Evolutionary conservation across 2,113 vertebrate species (phyloP).

Genomic region (Macquaria australasica): DNA sequence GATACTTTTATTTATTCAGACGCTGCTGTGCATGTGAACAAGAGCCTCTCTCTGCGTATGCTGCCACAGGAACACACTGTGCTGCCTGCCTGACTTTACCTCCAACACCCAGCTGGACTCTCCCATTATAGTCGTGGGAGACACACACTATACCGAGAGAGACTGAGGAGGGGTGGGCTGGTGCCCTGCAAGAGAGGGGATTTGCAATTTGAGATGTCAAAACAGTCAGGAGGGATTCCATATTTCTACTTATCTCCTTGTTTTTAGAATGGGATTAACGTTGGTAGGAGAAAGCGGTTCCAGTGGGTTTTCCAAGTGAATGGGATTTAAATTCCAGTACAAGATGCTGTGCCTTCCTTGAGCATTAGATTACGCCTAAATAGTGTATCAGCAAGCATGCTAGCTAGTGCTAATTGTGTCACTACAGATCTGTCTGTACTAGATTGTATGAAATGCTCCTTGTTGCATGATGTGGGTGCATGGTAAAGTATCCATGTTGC

Average conservation of each 20-base stretch:
- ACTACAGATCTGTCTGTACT: background rate
- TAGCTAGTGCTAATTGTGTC: slow-evolving; percentile 21
- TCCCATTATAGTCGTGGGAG: slow-evolving; percentile 23
- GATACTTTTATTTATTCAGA: slow-evolving; percentile 88
- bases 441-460: slow-evolving; percentile 5
- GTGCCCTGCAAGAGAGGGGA: background rate
- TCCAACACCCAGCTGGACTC: slow-evolving; percentile 27
- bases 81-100: slow-evolving; percentile 38
- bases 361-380: background rate
- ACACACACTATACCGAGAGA: background rate
- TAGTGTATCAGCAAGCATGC: slow-evolving; percentile 25
- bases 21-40: slow-evolving; percentile 73
- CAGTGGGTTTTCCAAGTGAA: background rate
- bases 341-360: slow-evolving; percentile 12
- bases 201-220: slow-evolving; percentile 8
- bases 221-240: background rate
- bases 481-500: background rate
- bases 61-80: slow-evolving; percentile 69
- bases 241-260: slow-evolving; percentile 1
- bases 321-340: background rate
- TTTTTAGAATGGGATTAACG: background rate
- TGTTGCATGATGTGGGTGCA: background rate
- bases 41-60: slow-evolving; percentile 64
- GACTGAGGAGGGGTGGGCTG: background rate
- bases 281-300: background rate